Base-by-base conservation (phyloP, 2,113 vertebrate genomes). In the Hystrix brachyura region DNA sequence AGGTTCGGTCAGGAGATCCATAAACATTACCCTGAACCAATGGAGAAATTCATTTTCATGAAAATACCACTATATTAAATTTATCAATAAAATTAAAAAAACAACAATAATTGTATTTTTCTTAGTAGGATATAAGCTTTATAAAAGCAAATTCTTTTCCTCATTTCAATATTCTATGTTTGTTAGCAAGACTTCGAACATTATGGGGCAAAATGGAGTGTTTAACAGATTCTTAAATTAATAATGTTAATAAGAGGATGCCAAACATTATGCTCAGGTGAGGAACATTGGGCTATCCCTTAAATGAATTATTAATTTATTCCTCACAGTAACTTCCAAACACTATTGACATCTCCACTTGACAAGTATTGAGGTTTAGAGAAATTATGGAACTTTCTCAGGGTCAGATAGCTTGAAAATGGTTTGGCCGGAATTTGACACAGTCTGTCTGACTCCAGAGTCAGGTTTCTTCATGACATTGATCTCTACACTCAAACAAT, bases 1-100 rank as follows among this genome's bases (percentile, higher is more conserved):
- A 4, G 38, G 83, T 76, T 85, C 90, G 72, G n/a, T n/a, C 72
- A 79, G 87, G 74, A 88, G 60, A n/a, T 94, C 85, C 85, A 72
- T 59, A 62, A 97, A 87, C 51, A 81, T 91, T 91, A 84, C 59
- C 76, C 46, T 85, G 57, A 94, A 62, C 64, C 79, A 69, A 29
- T 83, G 67, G 62, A 94, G 78, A 95, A 97, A 94, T 18, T 46
- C 7, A 60, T 69, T 94, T 97, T 90, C 55, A 59, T 90, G 90
- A 94, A 95, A 96, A 86, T 32, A 92, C 32, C 34, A 82, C 21
- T 29, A 21, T 9, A 13, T 27, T 92, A 48, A 67, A 91, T 38
- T 38, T 38, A 38, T 38, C 38, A 38, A 38, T 38, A 38, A 38
- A 38, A 38, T 38, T 38, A 38, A 38, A 78, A 81, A 62, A 43